Evolutionary conservation across 1,140 invertebrate species (phyloP).

Genomic region (Brachionus plicatilis): DNA sequence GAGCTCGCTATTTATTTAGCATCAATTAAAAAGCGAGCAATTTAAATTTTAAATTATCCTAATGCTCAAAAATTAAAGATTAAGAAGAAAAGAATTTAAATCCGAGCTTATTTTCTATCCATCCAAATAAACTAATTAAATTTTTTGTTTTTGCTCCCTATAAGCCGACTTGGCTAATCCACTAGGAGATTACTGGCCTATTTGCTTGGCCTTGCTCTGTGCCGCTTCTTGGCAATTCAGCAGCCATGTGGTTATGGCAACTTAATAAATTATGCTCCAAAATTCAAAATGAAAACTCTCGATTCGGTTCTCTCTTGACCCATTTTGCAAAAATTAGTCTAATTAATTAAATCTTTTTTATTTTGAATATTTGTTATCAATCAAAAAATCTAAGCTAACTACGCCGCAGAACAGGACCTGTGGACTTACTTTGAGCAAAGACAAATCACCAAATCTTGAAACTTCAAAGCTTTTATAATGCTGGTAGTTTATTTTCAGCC

Average conservation of each 20-base stretch:
- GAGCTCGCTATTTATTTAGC: not conserved
- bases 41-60: not conserved
- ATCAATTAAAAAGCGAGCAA: not conserved
- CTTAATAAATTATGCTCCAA: conserved; percentile 9
- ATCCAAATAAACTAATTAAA: not conserved
- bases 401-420: too few relatives aligned
- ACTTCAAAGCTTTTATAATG: not conserved
- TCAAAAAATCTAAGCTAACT: not conserved
- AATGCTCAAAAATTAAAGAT: not conserved
- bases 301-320: not conserved
- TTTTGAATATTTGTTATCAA: conserved; percentile 20
- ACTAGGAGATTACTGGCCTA: not conserved
- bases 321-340: conserved; percentile 5
- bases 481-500: not conserved
- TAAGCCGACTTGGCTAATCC: not conserved
- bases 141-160: not conserved
- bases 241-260: not conserved
- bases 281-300: not conserved
- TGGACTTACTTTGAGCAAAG: not conserved
- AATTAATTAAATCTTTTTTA: conserved; percentile 28
- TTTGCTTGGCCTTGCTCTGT: not conserved
- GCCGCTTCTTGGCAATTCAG: too few relatives aligned
- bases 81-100: not conserved
- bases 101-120: not conserved
- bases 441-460: too few relatives aligned